These are phyloP conservation scores for Drosophila meridionalis DNA, from an alignment of 2,888 invertebrate genomes.

Conservation along the genomic window DNA sequence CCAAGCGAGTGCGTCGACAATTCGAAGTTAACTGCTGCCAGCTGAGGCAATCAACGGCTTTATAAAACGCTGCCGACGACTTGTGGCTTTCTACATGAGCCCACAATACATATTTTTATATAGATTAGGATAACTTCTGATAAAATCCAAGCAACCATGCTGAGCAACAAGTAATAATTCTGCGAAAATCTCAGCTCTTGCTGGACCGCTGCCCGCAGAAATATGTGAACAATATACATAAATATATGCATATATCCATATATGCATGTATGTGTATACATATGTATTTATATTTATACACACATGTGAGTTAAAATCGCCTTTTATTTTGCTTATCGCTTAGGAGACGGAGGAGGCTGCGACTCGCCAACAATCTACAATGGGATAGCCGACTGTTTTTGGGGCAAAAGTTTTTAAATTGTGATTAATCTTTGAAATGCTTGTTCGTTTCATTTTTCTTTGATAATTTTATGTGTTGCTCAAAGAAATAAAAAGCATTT, in stretches of 20 bases:
- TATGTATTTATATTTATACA: not conserved
- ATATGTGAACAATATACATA: not conserved
- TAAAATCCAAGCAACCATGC: slow-evolving; percentile 27
- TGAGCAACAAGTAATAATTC: slow-evolving; percentile 32
- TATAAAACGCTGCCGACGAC: slow-evolving; percentile 37
- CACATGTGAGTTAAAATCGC: not conserved
- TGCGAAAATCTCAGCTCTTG: slow-evolving; percentile 19
- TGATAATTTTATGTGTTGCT: not conserved
- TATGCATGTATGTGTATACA: not conserved
- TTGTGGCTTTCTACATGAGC: slow-evolving; percentile 27
- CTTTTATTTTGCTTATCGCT: slow-evolving; percentile 22
- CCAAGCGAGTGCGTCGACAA: slow-evolving; percentile 35
- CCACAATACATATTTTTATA: slow-evolving; percentile 8
- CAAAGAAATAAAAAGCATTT: not conserved
- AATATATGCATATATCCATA: not conserved
- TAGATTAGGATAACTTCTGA: slow-evolving; percentile 55
- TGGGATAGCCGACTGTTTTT: slow-evolving; percentile 10
- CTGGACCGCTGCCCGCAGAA: slow-evolving; percentile 49
- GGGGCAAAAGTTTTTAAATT: not conserved
- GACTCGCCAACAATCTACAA: not conserved
- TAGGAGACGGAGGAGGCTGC: slow-evolving; percentile 10
- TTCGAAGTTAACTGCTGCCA: slow-evolving; percentile 45
- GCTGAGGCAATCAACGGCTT: slow-evolving; percentile 27
- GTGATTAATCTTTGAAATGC: not conserved
- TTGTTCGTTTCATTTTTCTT: not conserved